phyloP scores from a whole-genome alignment of 2,888 invertebrate species.

The Fragum fragum region DNA sequence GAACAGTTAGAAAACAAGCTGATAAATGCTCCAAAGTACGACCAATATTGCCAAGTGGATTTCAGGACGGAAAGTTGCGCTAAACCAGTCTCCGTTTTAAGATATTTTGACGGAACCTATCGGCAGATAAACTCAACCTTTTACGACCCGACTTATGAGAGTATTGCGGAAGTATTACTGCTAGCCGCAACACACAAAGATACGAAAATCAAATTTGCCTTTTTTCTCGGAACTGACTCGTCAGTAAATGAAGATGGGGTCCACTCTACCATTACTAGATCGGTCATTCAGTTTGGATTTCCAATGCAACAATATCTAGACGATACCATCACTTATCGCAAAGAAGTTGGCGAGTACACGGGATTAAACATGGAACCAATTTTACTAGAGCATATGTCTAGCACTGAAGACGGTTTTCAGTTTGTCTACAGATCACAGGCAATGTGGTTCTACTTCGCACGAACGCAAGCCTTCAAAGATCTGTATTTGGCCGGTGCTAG shows the following conservation, averaged over 20 bases:
- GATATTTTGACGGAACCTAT: conserved; percentile 77
- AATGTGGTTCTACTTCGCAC: conserved; percentile 65
- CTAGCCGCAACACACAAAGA: conserved; percentile 65
- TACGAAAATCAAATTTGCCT: conserved; percentile 66
- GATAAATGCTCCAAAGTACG: conserved; percentile 48
- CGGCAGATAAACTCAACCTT: conserved; percentile 63
- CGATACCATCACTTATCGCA: conserved; percentile 44
- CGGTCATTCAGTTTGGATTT: conserved; percentile 66
- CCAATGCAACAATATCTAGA: conserved; percentile 57
- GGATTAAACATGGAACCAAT: conserved; percentile 45
- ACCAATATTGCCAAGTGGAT: conserved; percentile 50
- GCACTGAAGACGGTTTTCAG: conserved; percentile 50
- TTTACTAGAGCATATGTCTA: conserved; percentile 28
- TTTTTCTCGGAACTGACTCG: conserved; percentile 66
- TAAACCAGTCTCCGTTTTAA: conserved; percentile 67
- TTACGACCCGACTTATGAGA: conserved; percentile 72
- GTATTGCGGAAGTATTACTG: conserved; percentile 69
- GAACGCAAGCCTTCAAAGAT: conserved; percentile 68
- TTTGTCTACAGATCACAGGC: conserved; percentile 63
- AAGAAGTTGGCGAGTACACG: conserved; percentile 44
- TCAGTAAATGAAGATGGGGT: conserved; percentile 52
- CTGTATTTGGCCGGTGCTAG: conserved; percentile 71
- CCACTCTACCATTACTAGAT: conserved; percentile 61
- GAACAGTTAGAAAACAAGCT: conserved; percentile 70
- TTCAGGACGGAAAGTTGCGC: conserved; percentile 44